Evolutionary conservation across 2,797 vertebrate genomes (phyloP).

Genomic region (Yasuhikotakia modesta): DNA sequence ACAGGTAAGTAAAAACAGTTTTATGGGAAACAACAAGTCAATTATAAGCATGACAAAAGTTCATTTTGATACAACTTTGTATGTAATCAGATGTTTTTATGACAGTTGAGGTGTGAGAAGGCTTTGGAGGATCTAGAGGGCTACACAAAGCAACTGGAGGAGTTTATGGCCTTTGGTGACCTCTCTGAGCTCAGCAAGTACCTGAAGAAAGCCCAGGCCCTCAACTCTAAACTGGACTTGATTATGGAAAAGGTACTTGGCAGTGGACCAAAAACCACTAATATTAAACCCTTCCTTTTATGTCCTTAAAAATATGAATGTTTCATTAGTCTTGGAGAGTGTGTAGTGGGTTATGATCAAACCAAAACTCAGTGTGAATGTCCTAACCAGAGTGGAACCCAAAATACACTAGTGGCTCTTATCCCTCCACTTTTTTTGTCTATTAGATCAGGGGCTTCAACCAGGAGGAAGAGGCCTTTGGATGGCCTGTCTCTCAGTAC

Average conservation of each 20-base stretch:
- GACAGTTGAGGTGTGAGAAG: conserved; percentile 76
- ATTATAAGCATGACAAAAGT: background rate
- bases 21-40: background rate
- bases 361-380: background rate
- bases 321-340: too few species aligned
- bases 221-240: conserved; percentile 80
- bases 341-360: background rate
- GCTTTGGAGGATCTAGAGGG: conserved; percentile 84
- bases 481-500: conserved; percentile 83
- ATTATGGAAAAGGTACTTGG: conserved; percentile 80
- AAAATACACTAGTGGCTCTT: too few species aligned
- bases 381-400: background rate
- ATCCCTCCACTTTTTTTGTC: conserved; percentile 2
- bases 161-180: conserved; percentile 78
- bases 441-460: conserved; percentile 84
- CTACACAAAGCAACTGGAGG: conserved; percentile 80
- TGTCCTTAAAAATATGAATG: too few species aligned
- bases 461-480: conserved; percentile 84
- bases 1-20: conserved; percentile 1
- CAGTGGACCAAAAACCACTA: background rate
- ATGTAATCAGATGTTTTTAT: conserved; percentile 41
- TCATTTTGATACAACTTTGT: background rate
- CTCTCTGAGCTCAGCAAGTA: conserved; percentile 79
- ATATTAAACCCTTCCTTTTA: background rate
- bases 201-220: conserved; percentile 81